These are phyloP conservation scores for Caretta caretta DNA, from an alignment of 2,113 vertebrate species.

Conservation along the genomic window DNA sequence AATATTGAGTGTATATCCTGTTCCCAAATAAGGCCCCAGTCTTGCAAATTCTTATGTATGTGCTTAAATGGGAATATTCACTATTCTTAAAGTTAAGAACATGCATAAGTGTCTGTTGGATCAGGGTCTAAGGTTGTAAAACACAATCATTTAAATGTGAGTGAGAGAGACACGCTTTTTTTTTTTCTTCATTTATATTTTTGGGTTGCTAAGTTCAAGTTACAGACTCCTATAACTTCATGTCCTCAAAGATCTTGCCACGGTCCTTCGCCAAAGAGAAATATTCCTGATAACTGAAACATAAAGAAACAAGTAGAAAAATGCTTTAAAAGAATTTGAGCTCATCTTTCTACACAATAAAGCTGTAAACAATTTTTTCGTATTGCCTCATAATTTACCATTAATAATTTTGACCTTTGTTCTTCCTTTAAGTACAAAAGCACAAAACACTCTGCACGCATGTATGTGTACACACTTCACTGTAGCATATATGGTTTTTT, in stretches of 20 bases:
- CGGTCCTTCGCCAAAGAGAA: not conserved
- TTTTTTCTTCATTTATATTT: not conserved
- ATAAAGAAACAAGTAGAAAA: not conserved
- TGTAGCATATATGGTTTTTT: not conserved
- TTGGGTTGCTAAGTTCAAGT: not conserved
- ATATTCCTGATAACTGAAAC: not conserved
- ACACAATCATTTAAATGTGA: not conserved
- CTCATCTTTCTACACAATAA: not conserved
- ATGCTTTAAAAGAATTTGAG: not conserved
- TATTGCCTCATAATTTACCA: not conserved
- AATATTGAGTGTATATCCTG: not conserved
- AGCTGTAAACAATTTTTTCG: not conserved
- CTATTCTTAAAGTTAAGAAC: not conserved
- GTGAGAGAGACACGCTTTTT: not conserved
- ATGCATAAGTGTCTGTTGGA: not conserved
- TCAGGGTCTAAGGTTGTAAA: not conserved
- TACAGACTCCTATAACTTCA: not conserved
- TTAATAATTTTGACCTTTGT: not conserved
- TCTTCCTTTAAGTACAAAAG: not conserved
- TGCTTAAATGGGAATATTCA: not conserved
- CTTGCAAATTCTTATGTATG: not conserved
- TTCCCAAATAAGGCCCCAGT: not conserved
- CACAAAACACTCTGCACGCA: not conserved
- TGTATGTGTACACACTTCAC: not conserved
- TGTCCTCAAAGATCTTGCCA: fast-evolving